Base-by-base conservation (phyloP, 1,140 invertebrate genomes). In the Drosophila prosaltans region DNA sequence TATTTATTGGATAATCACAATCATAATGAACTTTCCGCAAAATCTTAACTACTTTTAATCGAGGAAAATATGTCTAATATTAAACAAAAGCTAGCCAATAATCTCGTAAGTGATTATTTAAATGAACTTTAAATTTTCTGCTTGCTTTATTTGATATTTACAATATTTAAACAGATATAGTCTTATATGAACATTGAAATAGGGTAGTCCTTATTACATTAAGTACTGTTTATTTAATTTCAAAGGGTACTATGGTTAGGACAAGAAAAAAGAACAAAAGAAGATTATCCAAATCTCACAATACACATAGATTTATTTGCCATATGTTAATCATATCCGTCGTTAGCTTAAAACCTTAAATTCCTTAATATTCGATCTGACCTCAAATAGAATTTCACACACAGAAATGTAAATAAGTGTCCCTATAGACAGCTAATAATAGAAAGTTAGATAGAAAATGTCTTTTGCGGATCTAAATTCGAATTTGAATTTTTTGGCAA, bases 401-500 rank as follows among this genome's bases (percentile, higher is more conserved):
- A 30, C 16, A 45, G 24, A 9, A 26, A 36, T 6, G 45, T 1
- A 51, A 10, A 24, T 2, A 8, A 32, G 30, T 8, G 11, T 21
- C 3, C 11, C 10, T 16, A 24, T 10, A 11, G 16, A 24, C 32
- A 66, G 58, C 69, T 74, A 74, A 85, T 72, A 86, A 69, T 70
- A 71, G 41, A 48, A 43, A 57, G 21, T 51, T 16, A 16, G 55
- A 40, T 9, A n/a, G 10, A 8, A 43, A 26, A 68, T 70, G 74
- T 40, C 63, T 60, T 58, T 58, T 58, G 21, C 51, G 11, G 21
- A 36, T 48, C 21, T 51, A 24, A 24, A 51, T 40, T 40, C 21
- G 57, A 84, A 79, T 83, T 86, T 84, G 69, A 84, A 86, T 85
- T 85, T 51, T 66, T 73, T 2, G 66, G 69, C 76, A 65, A 73